Conservation (phyloP, 30 jellyfish, hydroid and myxozoan species). For the Catostylus mosaicus region DNA sequence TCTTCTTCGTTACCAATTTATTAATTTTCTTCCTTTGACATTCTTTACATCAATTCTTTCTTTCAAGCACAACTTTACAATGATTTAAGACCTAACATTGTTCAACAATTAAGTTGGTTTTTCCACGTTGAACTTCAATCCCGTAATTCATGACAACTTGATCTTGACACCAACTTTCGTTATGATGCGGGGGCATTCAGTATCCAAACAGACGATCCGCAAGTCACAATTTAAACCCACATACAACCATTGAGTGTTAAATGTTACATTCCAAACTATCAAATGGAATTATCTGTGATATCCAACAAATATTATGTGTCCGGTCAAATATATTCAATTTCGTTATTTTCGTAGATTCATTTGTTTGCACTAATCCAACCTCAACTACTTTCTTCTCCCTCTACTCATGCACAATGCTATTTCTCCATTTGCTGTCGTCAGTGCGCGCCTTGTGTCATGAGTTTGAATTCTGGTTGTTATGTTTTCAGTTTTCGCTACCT, state of each 20-base stretch:
- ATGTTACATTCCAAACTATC: neutral
- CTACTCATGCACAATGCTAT: neutral
- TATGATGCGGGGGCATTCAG: neutral
- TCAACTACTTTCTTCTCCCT: too few relatives aligned
- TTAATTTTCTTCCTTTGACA: neutral
- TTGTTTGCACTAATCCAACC: too few relatives aligned
- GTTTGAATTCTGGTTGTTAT: neutral
- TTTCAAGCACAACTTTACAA: neutral
- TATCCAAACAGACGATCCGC: neutral
- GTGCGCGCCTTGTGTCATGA: neutral
- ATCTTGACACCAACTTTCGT: neutral
- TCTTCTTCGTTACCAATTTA: neutral
- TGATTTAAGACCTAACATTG: neutral
- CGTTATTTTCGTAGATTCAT: neutral
- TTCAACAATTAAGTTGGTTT: neutral
- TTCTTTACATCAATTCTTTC: neutral
- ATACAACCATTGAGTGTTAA: neutral
- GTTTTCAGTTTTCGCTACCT: neutral
- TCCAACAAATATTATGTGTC: neutral
- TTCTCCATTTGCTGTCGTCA: neutral
- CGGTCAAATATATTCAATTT: neutral
- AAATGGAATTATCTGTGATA: neutral
- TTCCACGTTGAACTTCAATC: neutral
- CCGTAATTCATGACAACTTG: neutral
- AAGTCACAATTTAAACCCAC: neutral